Evolutionary conservation across 2,888 invertebrate genomes (phyloP).

Genomic region (Lomographa bimaculata): DNA sequence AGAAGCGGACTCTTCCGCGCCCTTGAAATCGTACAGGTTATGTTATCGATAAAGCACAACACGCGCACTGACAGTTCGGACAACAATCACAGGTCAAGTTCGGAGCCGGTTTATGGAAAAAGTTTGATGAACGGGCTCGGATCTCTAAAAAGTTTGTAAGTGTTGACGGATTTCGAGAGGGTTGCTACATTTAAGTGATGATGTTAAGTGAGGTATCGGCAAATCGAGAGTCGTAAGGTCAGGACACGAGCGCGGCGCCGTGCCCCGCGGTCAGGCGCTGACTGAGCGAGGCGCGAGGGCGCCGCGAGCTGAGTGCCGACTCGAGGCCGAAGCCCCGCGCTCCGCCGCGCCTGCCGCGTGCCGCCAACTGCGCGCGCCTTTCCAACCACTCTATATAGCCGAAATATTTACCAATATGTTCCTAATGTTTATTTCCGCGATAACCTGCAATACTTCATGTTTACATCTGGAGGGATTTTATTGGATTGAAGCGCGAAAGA

Average conservation of each 20-base stretch:
- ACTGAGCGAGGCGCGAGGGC: conserved; percentile 71
- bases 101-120: conserved; percentile 56
- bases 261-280: conserved; percentile 60
- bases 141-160: conserved; percentile 47
- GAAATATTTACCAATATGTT: conserved; percentile 51
- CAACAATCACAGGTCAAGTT: conserved; percentile 79
- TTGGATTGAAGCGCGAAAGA: too few relatives aligned
- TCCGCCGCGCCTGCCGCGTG: conserved; percentile 46
- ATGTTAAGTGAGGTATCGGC: conserved; percentile 58
- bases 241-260: conserved; percentile 46
- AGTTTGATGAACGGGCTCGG: conserved; percentile 43
- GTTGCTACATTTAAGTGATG: conserved; percentile 45
- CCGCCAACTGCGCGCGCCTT: conserved; percentile 73
- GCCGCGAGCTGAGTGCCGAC: conserved; percentile 57
- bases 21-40: conserved; percentile 82
- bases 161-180: conserved; percentile 38
- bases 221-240: conserved; percentile 53
- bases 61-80: conserved; percentile 79
- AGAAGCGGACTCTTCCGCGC: conserved; percentile 59
- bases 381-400: conserved; percentile 49
- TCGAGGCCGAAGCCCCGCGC: conserved; percentile 64
- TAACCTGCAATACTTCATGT: conserved; percentile 13
- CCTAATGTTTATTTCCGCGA: conserved; percentile 36
- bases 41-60: conserved; percentile 82
- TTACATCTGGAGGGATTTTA: too few relatives aligned